Percentiles rank a stretch among this genome's conserved stretches.
Evolutionary conservation across 2,797 vertebrate genomes (phyloP).

Genomic region (Propithecus perrieri): DNA sequence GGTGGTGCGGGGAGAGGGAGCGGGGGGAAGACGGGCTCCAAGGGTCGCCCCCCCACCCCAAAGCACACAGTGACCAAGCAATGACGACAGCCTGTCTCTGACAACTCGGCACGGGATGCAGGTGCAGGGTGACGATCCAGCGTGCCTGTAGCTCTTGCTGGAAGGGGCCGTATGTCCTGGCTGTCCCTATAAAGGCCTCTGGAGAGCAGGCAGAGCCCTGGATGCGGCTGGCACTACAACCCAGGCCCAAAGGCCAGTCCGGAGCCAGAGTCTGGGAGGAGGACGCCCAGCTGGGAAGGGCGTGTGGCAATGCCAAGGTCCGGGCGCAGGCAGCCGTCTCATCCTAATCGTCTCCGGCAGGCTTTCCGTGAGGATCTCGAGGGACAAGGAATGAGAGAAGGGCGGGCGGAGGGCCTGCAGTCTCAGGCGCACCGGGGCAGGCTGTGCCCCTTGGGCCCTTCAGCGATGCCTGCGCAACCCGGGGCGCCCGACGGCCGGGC

Average conservation of each 20-base stretch:
- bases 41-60: not conserved
- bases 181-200: not conserved
- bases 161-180: not conserved
- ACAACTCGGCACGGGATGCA: not conserved
- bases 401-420: not conserved
- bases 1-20: not conserved
- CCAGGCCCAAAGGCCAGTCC: not conserved
- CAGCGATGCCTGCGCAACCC: slow-evolving; percentile 70
- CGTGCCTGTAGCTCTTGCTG: slow-evolving; percentile 19
- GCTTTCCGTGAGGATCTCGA: not conserved
- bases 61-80: slow-evolving; percentile 53
- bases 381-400: not conserved
- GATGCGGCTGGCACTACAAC: not conserved
- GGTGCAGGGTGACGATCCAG: not conserved
- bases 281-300: not conserved
- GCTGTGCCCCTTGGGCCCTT: not conserved
- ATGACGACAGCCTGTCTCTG: not conserved
- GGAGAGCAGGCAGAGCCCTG: not conserved
- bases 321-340: not conserved
- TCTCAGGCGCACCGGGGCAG: not conserved
- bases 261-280: not conserved
- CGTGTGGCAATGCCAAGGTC: not conserved
- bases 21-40: not conserved
- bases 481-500: slow-evolving; percentile 82
- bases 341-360: not conserved